These are phyloP conservation scores for Zoanthus gigantus DNA, from an alignment of 92 coral and sea anemone genomes.

Conservation along the genomic window DNA sequence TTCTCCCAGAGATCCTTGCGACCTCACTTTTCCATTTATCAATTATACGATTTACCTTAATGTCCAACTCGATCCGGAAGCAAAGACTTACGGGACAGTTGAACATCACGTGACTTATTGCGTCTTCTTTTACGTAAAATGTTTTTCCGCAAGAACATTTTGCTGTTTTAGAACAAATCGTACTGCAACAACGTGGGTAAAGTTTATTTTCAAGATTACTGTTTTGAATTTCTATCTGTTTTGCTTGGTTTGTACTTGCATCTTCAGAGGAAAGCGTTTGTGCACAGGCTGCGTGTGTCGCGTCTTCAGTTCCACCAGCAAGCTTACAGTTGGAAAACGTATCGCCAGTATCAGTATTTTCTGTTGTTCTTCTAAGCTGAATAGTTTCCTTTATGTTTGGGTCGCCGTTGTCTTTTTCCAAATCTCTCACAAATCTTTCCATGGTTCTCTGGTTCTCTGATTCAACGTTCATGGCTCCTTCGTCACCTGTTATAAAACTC, in stretches of 20 bases:
- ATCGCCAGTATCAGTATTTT: background rate
- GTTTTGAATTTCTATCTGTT: background rate
- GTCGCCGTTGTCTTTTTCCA: background rate
- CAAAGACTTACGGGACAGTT: slow-evolving; percentile 67
- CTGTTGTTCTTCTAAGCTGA: background rate
- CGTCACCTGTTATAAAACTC: background rate
- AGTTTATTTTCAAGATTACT: background rate
- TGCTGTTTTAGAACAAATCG: slow-evolving; percentile 49
- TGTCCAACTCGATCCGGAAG: slow-evolving; percentile 61
- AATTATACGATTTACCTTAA: slow-evolving; percentile 47
- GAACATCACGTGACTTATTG: slow-evolving; percentile 58
- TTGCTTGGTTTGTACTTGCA: background rate
- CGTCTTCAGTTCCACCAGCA: background rate
- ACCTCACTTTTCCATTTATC: slow-evolving; percentile 61
- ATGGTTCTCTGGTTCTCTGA: background rate
- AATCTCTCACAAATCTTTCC: background rate
- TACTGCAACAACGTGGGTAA: background rate
- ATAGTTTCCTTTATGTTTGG: background rate
- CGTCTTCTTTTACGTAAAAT: slow-evolving; percentile 53
- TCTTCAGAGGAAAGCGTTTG: background rate
- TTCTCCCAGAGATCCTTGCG: slow-evolving; percentile 62
- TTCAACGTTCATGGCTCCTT: background rate
- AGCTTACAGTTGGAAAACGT: background rate
- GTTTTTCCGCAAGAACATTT: slow-evolving; percentile 66
- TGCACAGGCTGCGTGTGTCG: background rate